Base-by-base conservation (phyloP, 2,113 vertebrate genomes). In the Cercopithecus mona region DNA sequence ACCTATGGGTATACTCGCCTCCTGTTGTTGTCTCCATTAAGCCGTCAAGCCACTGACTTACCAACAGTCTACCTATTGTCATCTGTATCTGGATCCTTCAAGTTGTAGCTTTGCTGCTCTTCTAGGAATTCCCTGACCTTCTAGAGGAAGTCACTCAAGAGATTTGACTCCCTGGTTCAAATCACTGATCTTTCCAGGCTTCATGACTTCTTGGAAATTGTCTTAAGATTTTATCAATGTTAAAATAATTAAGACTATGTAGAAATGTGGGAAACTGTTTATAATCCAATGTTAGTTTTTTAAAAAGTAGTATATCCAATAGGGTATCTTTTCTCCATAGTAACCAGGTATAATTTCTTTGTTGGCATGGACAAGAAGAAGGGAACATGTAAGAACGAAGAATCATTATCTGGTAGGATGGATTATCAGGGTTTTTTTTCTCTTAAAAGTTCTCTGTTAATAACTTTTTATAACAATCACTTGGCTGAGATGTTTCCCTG, bases 361-460 rank as follows among this genome's bases (percentile, higher is more conserved):
- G 52, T 57, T 94, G 73, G 80, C 57, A 57, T 25, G 13, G n/a
- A 70, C 61, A 80, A 93, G 35, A 79, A 97, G 85, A 94, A 90
- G 50, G 35, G 85, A 61, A 70, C 13, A 0, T 35, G 32, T 2
- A 84, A 90, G 35, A 93, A 76, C 8, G 30, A 93, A 87, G 89
- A 73, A 18, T 55, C 50, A 66, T 14, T 35, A n/a, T 70, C 30
- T 32, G 6, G 13, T 23, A 11, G 45, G 64, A 64, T 9, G 3
- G 59, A 96, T 32, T 66, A 81, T 9, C 20, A 18, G 27, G 23
- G 0, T 48, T 68, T 35, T 27, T 81, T 90, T 72, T 12, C 23
- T 85, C 68, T 93, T 59, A 52, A 22, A 23, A 73, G 25, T 59
- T 59, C 14, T 57, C 52, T 88, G 43, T 84, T 78, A 68, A 72